phyloP scores from a whole-genome alignment of 2,113 vertebrate species.

The Stomatorhinus ivindoensis region DNA sequence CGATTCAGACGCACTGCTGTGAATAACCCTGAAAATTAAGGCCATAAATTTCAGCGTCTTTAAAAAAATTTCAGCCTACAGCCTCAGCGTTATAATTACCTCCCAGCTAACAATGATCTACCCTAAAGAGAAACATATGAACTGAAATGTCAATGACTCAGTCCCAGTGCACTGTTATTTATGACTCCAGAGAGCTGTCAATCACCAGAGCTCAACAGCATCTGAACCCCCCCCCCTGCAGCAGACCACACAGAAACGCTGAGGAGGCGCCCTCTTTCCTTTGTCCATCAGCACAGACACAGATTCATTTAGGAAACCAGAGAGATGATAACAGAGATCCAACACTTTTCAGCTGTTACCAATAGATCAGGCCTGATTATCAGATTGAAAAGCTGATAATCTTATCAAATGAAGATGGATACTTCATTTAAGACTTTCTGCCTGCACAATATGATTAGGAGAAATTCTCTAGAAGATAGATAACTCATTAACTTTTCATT shows the following conservation, averaged over 20 bases:
- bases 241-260: not conserved
- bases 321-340: not conserved
- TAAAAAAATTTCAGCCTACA: not conserved
- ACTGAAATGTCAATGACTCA: slow-evolving; percentile 15
- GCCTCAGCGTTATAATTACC: slow-evolving; percentile 6
- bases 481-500: not conserved
- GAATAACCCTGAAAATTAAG: not conserved
- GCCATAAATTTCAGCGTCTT: not conserved
- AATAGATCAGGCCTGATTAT: slow-evolving; percentile 11
- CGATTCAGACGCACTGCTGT: not conserved
- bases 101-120: slow-evolving; percentile 8
- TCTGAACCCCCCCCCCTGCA: not conserved
- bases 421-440: not conserved
- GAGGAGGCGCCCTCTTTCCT: not conserved
- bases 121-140: slow-evolving; percentile 4
- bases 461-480: not conserved
- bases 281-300: not conserved
- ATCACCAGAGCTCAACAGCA: not conserved
- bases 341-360: not conserved
- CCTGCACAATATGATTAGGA: not conserved
- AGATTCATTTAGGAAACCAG: not conserved
- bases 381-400: not conserved
- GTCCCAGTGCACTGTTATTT: not conserved
- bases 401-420: not conserved
- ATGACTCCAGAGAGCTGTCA: slow-evolving; percentile 12